phyloP scores from a whole-genome alignment of 2,888 invertebrate species.

The Hofmannophila pseudospretella region DNA sequence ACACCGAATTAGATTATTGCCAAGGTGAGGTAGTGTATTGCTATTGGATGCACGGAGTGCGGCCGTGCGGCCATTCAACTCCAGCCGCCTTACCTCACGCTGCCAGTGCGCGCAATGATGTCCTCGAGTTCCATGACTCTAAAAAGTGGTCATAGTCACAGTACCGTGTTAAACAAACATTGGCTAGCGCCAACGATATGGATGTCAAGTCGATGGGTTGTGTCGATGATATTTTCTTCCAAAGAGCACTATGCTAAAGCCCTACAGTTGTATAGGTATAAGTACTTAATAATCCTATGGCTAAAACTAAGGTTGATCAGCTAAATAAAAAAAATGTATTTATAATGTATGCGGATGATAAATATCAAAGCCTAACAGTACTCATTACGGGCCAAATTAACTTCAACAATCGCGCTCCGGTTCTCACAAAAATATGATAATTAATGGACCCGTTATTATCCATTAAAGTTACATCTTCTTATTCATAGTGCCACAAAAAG shows the following conservation, averaged over 20 bases:
- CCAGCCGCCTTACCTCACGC: slow-evolving; percentile 32
- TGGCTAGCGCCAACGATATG: no score
- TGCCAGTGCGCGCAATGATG: slow-evolving; percentile 17
- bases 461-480: slow-evolving; percentile 11
- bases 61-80: slow-evolving; percentile 60
- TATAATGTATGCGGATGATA: no score
- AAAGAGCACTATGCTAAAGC: no score
- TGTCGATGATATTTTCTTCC: no score
- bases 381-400: no score
- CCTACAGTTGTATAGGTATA: no score
- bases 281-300: no score
- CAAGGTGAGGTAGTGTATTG: slow-evolving; percentile 58
- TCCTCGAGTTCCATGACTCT: not conserved
- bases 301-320: no score
- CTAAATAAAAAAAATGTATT: no score
- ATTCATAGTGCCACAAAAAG: slow-evolving; percentile 14
- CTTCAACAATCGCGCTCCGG: slow-evolving; percentile 17
- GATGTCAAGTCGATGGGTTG: no score
- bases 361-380: no score
- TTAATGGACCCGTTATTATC: slow-evolving; percentile 11
- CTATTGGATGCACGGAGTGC: slow-evolving; percentile 46
- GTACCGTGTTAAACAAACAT: no score
- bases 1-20: slow-evolving; percentile 61
- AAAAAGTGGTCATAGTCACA: not conserved
- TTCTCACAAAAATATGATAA: slow-evolving; percentile 23